Percentiles rank a stretch among this genome's conserved stretches.
These are phyloP conservation scores for Phragmatobia fuliginosa DNA, from an alignment of 2,888 invertebrate genomes.

Conservation along the genomic window DNA sequence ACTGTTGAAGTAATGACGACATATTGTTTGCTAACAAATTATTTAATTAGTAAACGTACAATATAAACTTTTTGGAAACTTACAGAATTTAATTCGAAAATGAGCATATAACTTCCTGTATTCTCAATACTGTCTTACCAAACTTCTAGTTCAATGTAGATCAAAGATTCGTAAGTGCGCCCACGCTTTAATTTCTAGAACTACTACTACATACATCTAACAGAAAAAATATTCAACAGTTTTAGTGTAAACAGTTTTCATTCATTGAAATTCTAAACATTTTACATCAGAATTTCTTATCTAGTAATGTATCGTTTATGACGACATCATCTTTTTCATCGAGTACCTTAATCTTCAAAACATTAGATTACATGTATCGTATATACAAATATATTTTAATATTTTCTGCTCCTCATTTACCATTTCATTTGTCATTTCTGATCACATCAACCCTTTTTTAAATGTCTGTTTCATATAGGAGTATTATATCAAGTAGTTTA, in stretches of 20 bases:
- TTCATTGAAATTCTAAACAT: constrained; percentile 30
- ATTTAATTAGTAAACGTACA: constrained; percentile 29
- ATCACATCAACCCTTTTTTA: neutral
- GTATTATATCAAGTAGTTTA: neutral
- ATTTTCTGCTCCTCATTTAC: neutral
- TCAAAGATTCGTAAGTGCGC: constrained; percentile 38
- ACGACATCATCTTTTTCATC: neutral
- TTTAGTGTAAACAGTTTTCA: constrained; percentile 36
- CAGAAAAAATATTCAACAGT: constrained; percentile 27
- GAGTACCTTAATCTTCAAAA: neutral
- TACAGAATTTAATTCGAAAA: constrained; percentile 37
- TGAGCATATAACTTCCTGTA: constrained; percentile 11
- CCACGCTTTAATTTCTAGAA: constrained; percentile 36
- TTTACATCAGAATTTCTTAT: neutral
- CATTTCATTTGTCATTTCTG: neutral
- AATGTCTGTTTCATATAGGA: neutral
- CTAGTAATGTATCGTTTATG: neutral
- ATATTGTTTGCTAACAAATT: constrained; percentile 43
- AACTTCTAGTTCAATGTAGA: constrained; percentile 6
- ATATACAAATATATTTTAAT: neutral
- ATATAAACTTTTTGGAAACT: constrained; percentile 30
- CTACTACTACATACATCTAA: constrained; percentile 38
- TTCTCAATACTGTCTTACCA: constrained; percentile 19
- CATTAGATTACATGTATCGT: neutral
- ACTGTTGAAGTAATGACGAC: constrained; percentile 39